phyloP scores from a whole-genome alignment of 2,797 vertebrate genomes.

The Babyrousa celebensis region DNA sequence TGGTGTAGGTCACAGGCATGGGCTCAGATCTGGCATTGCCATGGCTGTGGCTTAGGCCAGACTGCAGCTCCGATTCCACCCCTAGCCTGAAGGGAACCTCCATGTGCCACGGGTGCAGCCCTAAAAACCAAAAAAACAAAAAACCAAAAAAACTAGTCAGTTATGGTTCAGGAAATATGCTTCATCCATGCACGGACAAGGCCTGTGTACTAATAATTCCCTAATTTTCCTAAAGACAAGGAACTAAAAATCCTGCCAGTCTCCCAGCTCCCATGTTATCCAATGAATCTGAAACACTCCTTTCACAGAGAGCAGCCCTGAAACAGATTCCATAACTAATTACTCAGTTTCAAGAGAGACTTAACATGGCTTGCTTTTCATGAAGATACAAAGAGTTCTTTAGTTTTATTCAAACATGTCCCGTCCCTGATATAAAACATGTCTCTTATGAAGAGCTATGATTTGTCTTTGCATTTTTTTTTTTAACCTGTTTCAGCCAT shows the following conservation, averaged over 20 bases:
- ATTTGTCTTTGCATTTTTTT: slow-evolving; percentile 40
- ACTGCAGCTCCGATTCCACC: too few relatives aligned
- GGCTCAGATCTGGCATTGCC: too few relatives aligned
- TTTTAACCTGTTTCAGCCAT: slow-evolving; percentile 18
- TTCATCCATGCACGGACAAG: neutral
- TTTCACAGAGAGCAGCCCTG: slow-evolving; percentile 38
- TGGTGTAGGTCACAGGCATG: too few relatives aligned
- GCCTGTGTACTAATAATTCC: slow-evolving; percentile 32
- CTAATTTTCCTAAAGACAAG: slow-evolving; percentile 43
- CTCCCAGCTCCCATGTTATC: slow-evolving; percentile 13
- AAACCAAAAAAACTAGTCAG: neutral
- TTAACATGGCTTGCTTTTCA: slow-evolving; percentile 38
- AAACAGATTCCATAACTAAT: slow-evolving; percentile 71
- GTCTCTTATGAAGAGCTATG: slow-evolving; percentile 45
- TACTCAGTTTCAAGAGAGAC: slow-evolving; percentile 60
- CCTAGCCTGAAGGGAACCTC: too few relatives aligned
- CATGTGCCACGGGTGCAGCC: too few relatives aligned
- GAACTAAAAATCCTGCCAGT: neutral
- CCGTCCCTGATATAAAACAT: slow-evolving; percentile 65
- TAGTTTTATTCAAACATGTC: slow-evolving; percentile 52
- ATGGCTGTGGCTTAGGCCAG: too few relatives aligned
- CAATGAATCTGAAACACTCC: slow-evolving; percentile 64
- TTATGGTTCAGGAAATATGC: neutral
- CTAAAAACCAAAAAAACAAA: too few relatives aligned
- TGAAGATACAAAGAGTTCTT: slow-evolving; percentile 70